These are phyloP conservation scores for Lycocerus yunnanus DNA, from an alignment of 2,888 invertebrate genomes.

Conservation along the genomic window DNA sequence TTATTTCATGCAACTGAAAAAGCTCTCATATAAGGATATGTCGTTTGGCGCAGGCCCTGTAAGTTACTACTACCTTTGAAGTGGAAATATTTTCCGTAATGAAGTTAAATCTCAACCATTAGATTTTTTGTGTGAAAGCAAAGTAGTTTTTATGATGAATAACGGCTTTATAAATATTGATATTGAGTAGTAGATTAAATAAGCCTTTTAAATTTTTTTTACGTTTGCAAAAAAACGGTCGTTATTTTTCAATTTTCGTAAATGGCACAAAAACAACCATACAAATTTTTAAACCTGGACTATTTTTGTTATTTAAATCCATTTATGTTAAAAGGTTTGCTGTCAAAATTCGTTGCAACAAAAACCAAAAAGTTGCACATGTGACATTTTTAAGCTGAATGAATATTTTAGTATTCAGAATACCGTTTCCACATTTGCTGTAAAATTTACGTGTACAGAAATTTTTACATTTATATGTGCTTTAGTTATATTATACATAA, in stretches of 20 bases:
- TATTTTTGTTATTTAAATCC: not conserved
- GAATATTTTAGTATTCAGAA: conserved; percentile 5
- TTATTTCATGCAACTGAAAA: not conserved
- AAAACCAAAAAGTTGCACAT: conserved; percentile 3
- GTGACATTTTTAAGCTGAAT: conserved; percentile 1
- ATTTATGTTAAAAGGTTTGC: not conserved
- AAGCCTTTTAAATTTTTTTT: not conserved
- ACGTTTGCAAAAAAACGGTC: not conserved
- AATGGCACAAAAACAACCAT: not conserved
- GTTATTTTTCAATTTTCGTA: not conserved
- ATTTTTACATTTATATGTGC: not conserved
- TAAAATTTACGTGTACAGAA: conserved; percentile 5
- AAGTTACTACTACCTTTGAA: not conserved
- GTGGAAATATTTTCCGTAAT: not conserved
- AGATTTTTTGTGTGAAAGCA: not conserved
- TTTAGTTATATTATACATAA: not conserved
- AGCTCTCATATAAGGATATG: not conserved
- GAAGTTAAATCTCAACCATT: not conserved
- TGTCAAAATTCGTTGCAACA: conserved; percentile 1
- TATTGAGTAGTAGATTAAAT: not conserved
- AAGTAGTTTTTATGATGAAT: not conserved
- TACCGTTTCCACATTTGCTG: conserved; percentile 1
- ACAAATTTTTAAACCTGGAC: not conserved
- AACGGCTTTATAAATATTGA: not conserved
- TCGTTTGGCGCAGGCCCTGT: not conserved